A percentile compares a stretch with the other conserved stretches of the same genome.
Evolutionary conservation across 2,797 vertebrate genomes (phyloP).

Genomic region (Acrocephalus scirpaceus): DNA sequence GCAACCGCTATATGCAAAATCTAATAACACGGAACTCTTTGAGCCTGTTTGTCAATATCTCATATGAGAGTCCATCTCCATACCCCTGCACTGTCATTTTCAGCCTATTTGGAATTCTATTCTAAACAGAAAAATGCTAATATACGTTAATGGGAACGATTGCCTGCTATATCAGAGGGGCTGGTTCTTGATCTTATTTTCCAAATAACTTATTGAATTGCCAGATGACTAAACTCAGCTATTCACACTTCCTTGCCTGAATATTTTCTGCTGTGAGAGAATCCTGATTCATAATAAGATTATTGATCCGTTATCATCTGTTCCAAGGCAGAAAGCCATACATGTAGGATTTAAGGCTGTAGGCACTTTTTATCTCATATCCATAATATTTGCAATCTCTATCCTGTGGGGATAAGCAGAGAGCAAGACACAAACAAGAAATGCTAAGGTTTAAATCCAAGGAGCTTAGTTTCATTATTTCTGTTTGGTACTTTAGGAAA

Average conservation of each 20-base stretch:
- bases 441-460: neutral
- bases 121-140: constrained; percentile 61
- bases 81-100: constrained; percentile 49
- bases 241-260: neutral
- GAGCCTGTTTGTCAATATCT: constrained; percentile 44
- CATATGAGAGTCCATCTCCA: constrained; percentile 26
- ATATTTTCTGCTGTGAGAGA: constrained; percentile 21
- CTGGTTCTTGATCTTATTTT: constrained; percentile 47
- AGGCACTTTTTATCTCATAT: constrained; percentile 43
- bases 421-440: constrained; percentile 36
- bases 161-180: constrained; percentile 18
- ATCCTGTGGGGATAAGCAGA: neutral
- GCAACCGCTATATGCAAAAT: constrained; percentile 43
- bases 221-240: constrained; percentile 42
- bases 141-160: constrained; percentile 47
- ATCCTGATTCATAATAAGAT: neutral
- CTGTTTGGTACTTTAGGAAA: neutral
- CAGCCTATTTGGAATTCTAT: constrained; percentile 38
- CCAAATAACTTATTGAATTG: constrained; percentile 53
- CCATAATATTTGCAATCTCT: constrained; percentile 48
- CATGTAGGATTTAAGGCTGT: constrained; percentile 12
- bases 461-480: neutral
- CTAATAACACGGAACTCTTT: constrained; percentile 17
- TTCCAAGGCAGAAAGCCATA: constrained; percentile 14
- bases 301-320: constrained; percentile 54